phyloP scores from a whole-genome alignment of 2,888 invertebrate genomes.

The Synergus laeviventris region DNA sequence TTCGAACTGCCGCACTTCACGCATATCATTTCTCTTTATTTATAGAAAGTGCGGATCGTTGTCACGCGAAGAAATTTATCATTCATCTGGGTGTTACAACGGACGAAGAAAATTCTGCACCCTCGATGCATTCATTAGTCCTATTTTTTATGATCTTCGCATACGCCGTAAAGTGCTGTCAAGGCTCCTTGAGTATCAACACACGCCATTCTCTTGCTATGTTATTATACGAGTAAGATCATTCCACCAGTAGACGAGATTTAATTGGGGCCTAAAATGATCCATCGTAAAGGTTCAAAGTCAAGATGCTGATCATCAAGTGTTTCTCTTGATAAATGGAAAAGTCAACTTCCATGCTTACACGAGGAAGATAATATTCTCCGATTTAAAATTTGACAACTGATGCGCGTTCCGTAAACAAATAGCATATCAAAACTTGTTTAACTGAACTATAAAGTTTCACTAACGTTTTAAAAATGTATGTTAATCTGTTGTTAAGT shows the following conservation, averaged over 20 bases:
- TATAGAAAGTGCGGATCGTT: neutral
- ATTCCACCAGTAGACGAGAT: neutral
- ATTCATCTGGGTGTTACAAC: neutral
- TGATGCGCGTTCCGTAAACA: too few relatives aligned
- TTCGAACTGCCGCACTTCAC: neutral
- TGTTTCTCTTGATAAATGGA: neutral
- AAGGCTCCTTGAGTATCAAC: neutral
- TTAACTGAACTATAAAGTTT: neutral
- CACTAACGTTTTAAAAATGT: neutral
- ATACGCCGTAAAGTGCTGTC: slow-evolving; percentile 6
- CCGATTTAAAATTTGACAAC: neutral
- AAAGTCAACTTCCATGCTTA: neutral
- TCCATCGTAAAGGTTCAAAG: neutral
- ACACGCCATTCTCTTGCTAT: slow-evolving; percentile 6
- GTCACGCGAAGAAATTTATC: neutral
- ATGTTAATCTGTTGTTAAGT: neutral
- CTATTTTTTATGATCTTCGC: slow-evolving; percentile 12
- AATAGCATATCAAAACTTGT: too few relatives aligned
- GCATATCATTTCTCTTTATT: neutral
- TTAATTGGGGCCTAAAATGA: neutral
- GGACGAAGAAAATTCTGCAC: neutral
- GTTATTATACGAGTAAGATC: neutral
- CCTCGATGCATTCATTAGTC: slow-evolving; percentile 20
- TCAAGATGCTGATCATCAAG: neutral
- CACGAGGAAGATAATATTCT: too few relatives aligned